Evolutionary conservation across 2,113 vertebrate species (phyloP).

Genomic region (Vombatus ursinus): DNA sequence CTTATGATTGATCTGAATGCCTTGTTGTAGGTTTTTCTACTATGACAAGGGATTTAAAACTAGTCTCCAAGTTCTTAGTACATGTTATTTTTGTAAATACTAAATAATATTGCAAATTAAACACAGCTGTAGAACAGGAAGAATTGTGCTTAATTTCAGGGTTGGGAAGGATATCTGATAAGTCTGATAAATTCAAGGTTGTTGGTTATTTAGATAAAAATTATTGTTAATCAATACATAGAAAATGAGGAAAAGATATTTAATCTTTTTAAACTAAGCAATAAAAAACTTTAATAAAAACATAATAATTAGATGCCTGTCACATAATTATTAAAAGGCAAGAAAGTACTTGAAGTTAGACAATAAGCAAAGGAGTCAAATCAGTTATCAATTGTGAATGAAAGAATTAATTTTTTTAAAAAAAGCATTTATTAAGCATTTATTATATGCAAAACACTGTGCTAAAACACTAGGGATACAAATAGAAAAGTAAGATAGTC

Average conservation of each 20-base stretch:
- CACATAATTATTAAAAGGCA: conserved; percentile 12
- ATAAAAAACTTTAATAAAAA: conserved; percentile 12
- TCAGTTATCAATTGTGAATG: background rate
- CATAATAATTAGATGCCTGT: background rate
- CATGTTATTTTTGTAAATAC: conserved; percentile 16
- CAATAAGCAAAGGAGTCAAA: background rate
- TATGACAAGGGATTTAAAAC: conserved; percentile 4
- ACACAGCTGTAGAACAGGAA: background rate
- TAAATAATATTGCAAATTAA: conserved; percentile 47
- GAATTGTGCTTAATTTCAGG: conserved; percentile 30
- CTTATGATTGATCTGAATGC: background rate
- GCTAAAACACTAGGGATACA: background rate
- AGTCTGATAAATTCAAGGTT: conserved; percentile 34
- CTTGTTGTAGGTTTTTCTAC: conserved; percentile 36
- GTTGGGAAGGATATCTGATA: conserved; percentile 11
- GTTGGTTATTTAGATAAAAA: conserved; percentile 1
- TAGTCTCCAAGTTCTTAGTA: background rate
- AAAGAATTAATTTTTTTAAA: background rate
- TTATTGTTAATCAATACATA: conserved; percentile 29
- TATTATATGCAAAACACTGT: background rate
- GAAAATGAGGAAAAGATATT: conserved; percentile 32
- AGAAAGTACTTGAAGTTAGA: conserved; percentile 13
- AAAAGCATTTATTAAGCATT: background rate
- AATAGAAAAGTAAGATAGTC: background rate
- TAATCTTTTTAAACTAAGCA: conserved; percentile 12